These are phyloP conservation scores for Malurus melanocephalus DNA, from an alignment of 2,113 vertebrate species.

Conservation along the genomic window DNA sequence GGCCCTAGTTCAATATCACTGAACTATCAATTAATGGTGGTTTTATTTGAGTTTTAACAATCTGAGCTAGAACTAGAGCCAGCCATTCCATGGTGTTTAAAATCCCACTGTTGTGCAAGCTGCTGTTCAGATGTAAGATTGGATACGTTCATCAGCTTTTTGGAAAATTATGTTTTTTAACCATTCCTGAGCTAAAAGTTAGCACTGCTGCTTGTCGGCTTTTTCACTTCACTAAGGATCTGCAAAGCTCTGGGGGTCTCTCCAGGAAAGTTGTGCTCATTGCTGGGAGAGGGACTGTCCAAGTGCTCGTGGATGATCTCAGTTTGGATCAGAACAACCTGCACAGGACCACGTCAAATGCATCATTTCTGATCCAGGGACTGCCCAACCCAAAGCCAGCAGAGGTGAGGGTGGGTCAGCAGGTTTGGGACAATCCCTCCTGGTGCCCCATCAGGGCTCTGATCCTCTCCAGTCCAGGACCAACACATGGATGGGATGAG, in stretches of 20 bases:
- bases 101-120: not conserved
- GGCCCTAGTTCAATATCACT: not conserved
- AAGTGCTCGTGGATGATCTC: not conserved
- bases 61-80: not conserved
- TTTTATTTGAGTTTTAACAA: not conserved
- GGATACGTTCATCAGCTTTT: not conserved
- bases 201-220: not conserved
- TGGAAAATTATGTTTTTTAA: not conserved
- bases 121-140: not conserved
- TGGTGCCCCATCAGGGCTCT: not conserved
- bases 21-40: not conserved
- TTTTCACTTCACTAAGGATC: not conserved
- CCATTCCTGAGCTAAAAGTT: not conserved
- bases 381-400: not conserved
- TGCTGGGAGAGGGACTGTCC: not conserved
- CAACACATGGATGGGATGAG: accelerated
- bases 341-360: not conserved
- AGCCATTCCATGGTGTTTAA: not conserved
- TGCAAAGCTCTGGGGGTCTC: not conserved
- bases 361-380: not conserved
- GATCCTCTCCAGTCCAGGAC: not conserved
- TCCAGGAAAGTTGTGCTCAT: not conserved
- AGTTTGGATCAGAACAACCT: not conserved
- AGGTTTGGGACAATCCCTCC: not conserved
- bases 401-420: not conserved